These are phyloP conservation scores for Thalassarche chlororhynchos DNA, from an alignment of 2,113 vertebrate species.

Conservation along the genomic window DNA sequence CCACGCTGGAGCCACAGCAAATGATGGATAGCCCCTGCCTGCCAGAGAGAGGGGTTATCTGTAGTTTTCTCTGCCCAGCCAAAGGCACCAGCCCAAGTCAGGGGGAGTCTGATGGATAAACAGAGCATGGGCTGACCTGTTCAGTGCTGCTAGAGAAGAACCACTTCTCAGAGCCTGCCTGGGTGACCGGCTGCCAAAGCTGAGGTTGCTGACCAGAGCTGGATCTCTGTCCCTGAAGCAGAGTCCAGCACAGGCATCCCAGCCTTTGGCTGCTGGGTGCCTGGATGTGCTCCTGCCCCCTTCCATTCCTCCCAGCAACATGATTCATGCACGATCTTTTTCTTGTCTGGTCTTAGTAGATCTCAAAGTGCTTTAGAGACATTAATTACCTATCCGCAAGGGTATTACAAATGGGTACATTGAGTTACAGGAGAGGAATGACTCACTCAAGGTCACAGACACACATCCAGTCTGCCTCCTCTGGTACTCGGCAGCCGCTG, in stretches of 20 bases:
- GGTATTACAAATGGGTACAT: not conserved
- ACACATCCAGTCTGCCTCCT: not conserved
- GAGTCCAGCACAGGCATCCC: not conserved
- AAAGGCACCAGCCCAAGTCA: not conserved
- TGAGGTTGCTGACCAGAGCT: not conserved
- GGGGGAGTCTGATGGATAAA: not conserved
- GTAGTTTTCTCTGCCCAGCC: not conserved
- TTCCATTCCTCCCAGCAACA: not conserved
- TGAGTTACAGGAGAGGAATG: not conserved
- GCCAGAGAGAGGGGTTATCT: not conserved
- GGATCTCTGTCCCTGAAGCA: not conserved
- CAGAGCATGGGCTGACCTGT: not conserved
- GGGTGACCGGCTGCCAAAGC: not conserved
- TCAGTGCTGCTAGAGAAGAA: slow-evolving; percentile 6
- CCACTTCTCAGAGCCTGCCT: not conserved
- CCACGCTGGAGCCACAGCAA: not conserved
- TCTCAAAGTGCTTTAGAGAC: not conserved
- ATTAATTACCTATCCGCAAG: not conserved
- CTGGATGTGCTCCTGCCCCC: not conserved
- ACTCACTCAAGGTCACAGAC: not conserved
- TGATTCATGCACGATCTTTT: not conserved
- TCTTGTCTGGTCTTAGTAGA: not conserved
- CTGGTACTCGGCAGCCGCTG: not conserved
- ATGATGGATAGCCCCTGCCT: not conserved
- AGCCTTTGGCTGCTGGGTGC: not conserved